A percentile compares a stretch with the other conserved stretches of the same genome.
phyloP scores from a whole-genome alignment of 2,888 invertebrate species.

The Falcaria lacertinaria region DNA sequence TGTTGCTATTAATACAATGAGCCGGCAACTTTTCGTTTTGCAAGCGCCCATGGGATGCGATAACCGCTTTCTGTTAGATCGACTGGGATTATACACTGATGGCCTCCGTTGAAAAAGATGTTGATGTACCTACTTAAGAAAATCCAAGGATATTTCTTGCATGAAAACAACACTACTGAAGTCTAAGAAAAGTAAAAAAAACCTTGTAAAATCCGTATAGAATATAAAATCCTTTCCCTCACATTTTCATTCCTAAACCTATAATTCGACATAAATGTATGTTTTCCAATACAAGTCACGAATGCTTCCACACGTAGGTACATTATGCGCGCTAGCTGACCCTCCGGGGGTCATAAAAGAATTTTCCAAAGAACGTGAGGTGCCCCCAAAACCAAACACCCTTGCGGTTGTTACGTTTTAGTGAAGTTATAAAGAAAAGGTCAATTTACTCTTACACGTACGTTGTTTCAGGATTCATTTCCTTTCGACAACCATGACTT shows the following conservation, averaged over 20 bases:
- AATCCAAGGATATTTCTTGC: too few relatives aligned
- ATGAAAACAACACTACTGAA: too few relatives aligned
- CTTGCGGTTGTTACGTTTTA: constrained; percentile 49
- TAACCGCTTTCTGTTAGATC: too few relatives aligned
- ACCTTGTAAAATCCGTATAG: not conserved
- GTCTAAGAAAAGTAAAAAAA: not conserved
- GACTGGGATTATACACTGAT: too few relatives aligned
- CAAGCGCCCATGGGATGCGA: too few relatives aligned
- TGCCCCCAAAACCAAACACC: constrained; percentile 25
- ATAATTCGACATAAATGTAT: not conserved
- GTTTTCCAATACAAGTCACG: constrained; percentile 18
- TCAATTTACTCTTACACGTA: constrained; percentile 36
- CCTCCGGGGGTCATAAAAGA: constrained; percentile 36
- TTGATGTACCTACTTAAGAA: too few relatives aligned
- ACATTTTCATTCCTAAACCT: not conserved
- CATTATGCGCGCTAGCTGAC: constrained; percentile 26
- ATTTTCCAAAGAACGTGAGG: constrained; percentile 28
- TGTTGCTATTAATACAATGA: too few relatives aligned
- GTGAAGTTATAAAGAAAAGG: constrained; percentile 49
- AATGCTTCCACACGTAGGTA: constrained; percentile 16
- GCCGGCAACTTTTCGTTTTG: too few relatives aligned
- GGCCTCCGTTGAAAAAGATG: too few relatives aligned
- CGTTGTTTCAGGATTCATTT: constrained; percentile 18
- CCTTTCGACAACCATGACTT: constrained; percentile 5
- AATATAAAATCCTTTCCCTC: constrained; percentile 3